These are phyloP conservation scores for Hirundichthys speculiger DNA, from an alignment of 2,113 vertebrate genomes.

Conservation along the genomic window DNA sequence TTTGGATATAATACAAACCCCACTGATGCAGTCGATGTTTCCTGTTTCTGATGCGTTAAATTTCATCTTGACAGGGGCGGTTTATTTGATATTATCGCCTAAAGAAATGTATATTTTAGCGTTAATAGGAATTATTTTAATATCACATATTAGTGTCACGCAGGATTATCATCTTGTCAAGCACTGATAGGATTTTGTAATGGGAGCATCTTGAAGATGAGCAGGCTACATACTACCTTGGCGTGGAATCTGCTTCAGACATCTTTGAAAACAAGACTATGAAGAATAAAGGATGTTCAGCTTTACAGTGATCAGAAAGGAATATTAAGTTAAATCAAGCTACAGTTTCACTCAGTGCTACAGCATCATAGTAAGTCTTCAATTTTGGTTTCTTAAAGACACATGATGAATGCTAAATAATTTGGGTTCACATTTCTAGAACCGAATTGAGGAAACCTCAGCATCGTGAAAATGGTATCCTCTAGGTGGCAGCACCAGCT, in stretches of 20 bases:
- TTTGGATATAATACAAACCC: conserved; percentile 12
- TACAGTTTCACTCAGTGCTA: conserved; percentile 26
- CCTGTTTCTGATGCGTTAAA: conserved; percentile 7
- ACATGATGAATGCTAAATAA: conserved; percentile 12
- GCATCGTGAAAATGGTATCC: too few relatives aligned
- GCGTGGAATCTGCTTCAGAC: too few relatives aligned
- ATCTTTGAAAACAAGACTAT: too few relatives aligned
- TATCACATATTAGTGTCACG: not conserved
- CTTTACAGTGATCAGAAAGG: too few relatives aligned
- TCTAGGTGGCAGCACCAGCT: too few relatives aligned
- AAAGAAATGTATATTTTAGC: conserved; percentile 11
- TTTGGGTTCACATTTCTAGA: conserved; percentile 19
- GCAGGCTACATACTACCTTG: not conserved
- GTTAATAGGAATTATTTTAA: not conserved
- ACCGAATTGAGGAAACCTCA: too few relatives aligned
- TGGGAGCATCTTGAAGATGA: not conserved
- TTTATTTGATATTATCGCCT: conserved; percentile 2
- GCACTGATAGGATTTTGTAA: not conserved
- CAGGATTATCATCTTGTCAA: not conserved
- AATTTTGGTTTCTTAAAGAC: conserved; percentile 25
- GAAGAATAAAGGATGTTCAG: too few relatives aligned
- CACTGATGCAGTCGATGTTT: conserved; percentile 22
- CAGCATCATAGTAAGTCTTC: conserved; percentile 33
- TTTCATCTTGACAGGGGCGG: not conserved
- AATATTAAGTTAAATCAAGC: conserved; percentile 14